These are phyloP conservation scores for Sinocyclocheilus grahami DNA, from an alignment of 2,113 vertebrate species.

Conservation along the genomic window DNA sequence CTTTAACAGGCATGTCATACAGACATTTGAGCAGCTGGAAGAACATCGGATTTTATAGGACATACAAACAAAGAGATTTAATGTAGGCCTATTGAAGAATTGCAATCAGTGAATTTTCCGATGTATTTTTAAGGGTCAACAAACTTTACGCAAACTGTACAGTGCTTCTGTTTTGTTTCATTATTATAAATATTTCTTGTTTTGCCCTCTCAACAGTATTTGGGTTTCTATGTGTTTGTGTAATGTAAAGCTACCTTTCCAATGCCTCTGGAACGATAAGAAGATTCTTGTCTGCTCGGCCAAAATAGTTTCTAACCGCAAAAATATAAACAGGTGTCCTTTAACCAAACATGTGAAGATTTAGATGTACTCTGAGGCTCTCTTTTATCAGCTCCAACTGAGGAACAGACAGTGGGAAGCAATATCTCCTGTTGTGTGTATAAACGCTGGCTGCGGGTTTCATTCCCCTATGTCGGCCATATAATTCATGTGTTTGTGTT, in stretches of 20 bases:
- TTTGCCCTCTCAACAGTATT: neutral
- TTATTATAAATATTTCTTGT: neutral
- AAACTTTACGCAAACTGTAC: neutral
- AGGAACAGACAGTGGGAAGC: constrained; percentile 41
- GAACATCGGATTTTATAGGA: neutral
- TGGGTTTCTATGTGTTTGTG: constrained; percentile 26
- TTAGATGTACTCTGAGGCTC: neutral
- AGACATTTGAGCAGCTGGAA: neutral
- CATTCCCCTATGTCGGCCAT: neutral
- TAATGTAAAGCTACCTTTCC: constrained; percentile 36
- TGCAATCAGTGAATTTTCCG: neutral
- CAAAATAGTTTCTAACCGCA: constrained; percentile 39
- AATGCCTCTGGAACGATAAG: constrained; percentile 33
- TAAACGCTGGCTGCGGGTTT: constrained; percentile 38
- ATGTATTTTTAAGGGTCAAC: neutral
- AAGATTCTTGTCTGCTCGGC: constrained; percentile 24
- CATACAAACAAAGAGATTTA: neutral
- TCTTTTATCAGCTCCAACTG: constrained; percentile 30
- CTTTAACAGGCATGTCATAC: too few species aligned
- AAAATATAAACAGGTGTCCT: constrained; percentile 35
- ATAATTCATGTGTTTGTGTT: constrained; percentile 24
- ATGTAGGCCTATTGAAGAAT: neutral
- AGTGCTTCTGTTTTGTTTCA: neutral
- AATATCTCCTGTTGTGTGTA: constrained; percentile 37
- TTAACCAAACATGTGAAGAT: constrained; percentile 36